Conservation (phyloP, 2,888 invertebrate genomes). For the Ormyrus rosae region DNA sequence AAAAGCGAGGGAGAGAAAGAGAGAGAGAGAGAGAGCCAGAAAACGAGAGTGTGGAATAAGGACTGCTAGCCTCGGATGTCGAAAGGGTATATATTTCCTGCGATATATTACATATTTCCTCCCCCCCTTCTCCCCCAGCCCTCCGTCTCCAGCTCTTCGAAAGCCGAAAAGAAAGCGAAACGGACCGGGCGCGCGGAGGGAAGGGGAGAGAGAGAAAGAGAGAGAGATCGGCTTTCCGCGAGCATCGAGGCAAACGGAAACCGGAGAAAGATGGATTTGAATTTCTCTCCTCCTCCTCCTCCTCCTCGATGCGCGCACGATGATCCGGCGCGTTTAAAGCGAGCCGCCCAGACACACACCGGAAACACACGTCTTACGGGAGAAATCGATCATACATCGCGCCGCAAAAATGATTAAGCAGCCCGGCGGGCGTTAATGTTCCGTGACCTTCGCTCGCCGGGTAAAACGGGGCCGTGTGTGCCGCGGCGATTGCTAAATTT, state of each 20-base stretch:
- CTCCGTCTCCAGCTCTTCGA: not conserved
- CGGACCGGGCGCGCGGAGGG: not conserved
- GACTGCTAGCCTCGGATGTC: constrained; percentile 40
- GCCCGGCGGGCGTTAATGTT: not conserved
- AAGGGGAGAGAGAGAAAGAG: constrained; percentile 3
- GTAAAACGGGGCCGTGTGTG: not conserved
- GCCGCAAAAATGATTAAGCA: constrained; percentile 2
- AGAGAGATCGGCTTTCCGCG: constrained; percentile 36
- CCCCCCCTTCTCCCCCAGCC: not conserved
- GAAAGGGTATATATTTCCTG: constrained; percentile 51
- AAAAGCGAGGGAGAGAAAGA: not conserved
- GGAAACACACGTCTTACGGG: not conserved
- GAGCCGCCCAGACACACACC: not conserved
- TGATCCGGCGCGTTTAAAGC: constrained; percentile 28
- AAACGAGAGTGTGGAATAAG: constrained; percentile 48
- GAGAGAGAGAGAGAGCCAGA: constrained; percentile 27
- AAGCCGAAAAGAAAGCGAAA: not conserved
- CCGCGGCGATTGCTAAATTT: not conserved
- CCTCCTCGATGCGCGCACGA: not conserved
- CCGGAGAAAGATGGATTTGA: constrained; percentile 52
- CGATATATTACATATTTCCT: constrained; percentile 55
- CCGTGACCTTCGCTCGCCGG: constrained; percentile 41
- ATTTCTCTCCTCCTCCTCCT: constrained; percentile 16
- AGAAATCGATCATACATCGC: constrained; percentile 28
- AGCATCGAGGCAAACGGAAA: constrained; percentile 26